Evolutionary conservation across 1,140 invertebrate species (phyloP), one percentile per base, ranked within the genome.

Genomic region (Hydropsyche tenuis): DNA sequence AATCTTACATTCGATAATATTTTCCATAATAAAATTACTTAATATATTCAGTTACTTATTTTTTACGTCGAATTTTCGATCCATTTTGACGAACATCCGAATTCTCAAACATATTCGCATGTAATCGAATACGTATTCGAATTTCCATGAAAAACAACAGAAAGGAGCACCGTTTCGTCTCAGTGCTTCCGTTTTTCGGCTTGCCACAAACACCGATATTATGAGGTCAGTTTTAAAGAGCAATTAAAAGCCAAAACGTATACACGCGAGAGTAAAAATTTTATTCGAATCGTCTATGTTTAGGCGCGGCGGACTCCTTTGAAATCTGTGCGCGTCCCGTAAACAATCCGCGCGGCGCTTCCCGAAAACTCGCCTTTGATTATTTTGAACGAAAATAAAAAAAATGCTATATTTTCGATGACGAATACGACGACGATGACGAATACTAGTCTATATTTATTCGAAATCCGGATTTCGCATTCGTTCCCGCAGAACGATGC

Each of bases 181-280:
- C n/a, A 23, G 6, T 5, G 5, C 11, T 11, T 22, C 20, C 16
- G 14, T 2, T 14, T n/a, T n/a, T 20, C 18, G 63, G 63, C 30
- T n/a, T n/a, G 45, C 42, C 45, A 43, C 65, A 12, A 20, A 1
- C 48, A 53, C 48, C 63, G 65, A 68, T 68, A 68, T 68, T 68
- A 68, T 27, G 42, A 46, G 65, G 23, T 43, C 65, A 68, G 65
- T 43, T 68, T 68, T 68, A 68, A 68, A 68, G 65, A 68, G 65
- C 65, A 68, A 68, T 68, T 75, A 73, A 75, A 75, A 75, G 37
- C 71, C 63, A 74, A 74, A 74, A 42, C 73, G 20, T 51, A 46
- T 56, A 74, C 30, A 37, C 3, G 30, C 30, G 30, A 37, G 30
- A 37, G 30, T 70, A 68, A 75, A 75, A 75, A 66, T 75, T 71